Percentiles rank a stretch among this genome's conserved stretches.
Conservation (phyloP, 2,113 vertebrate genomes). For the Elanoides forficatus region DNA sequence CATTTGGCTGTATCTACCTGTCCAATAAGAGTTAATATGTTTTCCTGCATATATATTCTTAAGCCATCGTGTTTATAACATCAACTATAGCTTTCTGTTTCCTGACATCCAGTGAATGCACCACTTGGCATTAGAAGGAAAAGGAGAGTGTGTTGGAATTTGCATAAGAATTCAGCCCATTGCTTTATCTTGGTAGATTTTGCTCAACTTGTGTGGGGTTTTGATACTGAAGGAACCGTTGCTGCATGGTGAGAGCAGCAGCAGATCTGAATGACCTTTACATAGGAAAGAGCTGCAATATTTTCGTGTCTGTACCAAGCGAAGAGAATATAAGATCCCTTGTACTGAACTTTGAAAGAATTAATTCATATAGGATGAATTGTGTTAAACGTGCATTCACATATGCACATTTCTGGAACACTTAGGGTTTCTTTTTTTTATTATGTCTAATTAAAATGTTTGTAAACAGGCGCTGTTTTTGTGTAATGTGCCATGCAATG, state of each 20-base stretch:
- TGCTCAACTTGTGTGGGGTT: background rate
- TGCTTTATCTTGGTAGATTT: background rate
- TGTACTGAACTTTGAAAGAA: background rate
- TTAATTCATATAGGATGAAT: background rate
- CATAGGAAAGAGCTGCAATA: background rate
- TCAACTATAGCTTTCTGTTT: background rate
- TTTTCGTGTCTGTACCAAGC: background rate
- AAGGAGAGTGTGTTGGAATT: background rate
- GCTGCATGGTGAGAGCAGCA: background rate
- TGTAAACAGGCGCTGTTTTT: background rate
- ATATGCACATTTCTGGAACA: background rate
- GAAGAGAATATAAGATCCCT: background rate
- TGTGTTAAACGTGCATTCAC: background rate
- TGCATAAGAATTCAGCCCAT: background rate
- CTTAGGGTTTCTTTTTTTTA: background rate
- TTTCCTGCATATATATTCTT: background rate
- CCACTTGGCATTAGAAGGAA: background rate
- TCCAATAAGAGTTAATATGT: background rate
- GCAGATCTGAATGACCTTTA: background rate
- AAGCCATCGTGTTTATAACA: background rate
- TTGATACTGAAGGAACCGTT: background rate
- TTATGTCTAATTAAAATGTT: background rate
- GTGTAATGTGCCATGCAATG: background rate
- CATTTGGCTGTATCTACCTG: background rate
- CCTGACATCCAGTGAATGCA: background rate